phyloP scores from a whole-genome alignment of 2,113 vertebrate genomes.

The Isurus oxyrinchus region DNA sequence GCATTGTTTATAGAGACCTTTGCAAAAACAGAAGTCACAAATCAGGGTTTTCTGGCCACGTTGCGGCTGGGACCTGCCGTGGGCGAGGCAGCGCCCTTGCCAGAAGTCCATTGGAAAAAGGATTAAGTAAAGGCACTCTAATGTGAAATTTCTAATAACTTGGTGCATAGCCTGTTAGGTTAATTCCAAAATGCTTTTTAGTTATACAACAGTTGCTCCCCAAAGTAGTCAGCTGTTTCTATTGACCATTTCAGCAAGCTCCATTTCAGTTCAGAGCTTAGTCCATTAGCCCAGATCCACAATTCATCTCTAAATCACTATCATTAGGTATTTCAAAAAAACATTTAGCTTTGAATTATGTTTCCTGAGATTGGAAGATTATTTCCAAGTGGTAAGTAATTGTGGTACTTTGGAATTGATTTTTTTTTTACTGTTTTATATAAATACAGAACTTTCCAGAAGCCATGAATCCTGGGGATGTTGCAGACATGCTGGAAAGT shows the following conservation, averaged over 20 bases:
- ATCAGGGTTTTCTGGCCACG: too few species aligned
- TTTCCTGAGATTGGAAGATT: background rate
- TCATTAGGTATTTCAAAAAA: background rate
- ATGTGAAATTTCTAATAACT: background rate
- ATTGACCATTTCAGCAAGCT: background rate
- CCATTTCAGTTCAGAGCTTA: background rate
- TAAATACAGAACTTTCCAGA: constrained; percentile 65
- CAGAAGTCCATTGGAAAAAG: background rate
- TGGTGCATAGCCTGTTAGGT: background rate
- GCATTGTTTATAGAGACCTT: background rate
- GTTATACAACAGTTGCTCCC: background rate
- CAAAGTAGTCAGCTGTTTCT: background rate
- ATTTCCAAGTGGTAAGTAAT: background rate
- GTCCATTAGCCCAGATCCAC: background rate
- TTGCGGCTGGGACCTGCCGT: too few species aligned
- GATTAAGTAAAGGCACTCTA: background rate
- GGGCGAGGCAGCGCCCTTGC: too few species aligned
- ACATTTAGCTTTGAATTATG: background rate
- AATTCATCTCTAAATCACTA: background rate
- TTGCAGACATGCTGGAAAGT: constrained; percentile 81
- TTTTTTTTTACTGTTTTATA: background rate
- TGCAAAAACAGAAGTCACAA: background rate
- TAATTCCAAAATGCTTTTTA: background rate
- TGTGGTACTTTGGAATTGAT: background rate
- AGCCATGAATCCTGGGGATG: constrained; percentile 77